Percentiles rank a stretch among this genome's conserved stretches.
Conservation (phyloP, 2,888 invertebrate species). For the Penaeus monodon region DNA sequence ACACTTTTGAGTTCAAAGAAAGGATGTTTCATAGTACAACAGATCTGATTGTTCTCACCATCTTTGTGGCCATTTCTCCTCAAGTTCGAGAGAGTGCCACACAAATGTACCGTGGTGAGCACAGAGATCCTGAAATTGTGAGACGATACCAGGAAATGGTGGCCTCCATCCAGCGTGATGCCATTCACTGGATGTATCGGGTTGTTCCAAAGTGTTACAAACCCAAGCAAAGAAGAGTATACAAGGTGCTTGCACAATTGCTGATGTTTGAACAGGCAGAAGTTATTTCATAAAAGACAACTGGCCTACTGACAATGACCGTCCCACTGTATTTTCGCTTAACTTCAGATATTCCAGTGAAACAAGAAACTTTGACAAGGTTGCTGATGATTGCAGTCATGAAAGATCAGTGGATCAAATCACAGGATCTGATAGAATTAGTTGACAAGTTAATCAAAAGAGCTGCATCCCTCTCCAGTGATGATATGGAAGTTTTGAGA, state of each 20-base stretch:
- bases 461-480: conserved; percentile 58
- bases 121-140: conserved; percentile 67
- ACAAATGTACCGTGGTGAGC: conserved; percentile 70
- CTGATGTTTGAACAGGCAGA: conserved; percentile 65
- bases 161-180: conserved; percentile 82
- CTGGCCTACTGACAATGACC: conserved; percentile 93
- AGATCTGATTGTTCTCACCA: conserved; percentile 86
- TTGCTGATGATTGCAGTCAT: conserved; percentile 86
- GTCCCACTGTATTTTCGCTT: conserved; percentile 82
- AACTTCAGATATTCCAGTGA: conserved; percentile 88
- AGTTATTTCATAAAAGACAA: conserved; percentile 72
- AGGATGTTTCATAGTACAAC: conserved; percentile 85
- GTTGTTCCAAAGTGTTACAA: conserved; percentile 82
- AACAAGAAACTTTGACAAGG: conserved; percentile 85
- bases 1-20: conserved; percentile 80
- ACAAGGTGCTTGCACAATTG: conserved; percentile 78
- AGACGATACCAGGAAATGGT: conserved; percentile 72
- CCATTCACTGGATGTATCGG: conserved; percentile 89
- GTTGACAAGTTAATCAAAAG: conserved; percentile 77
- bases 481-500: conserved; percentile 67
- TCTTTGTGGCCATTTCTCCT: conserved; percentile 85
- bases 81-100: conserved; percentile 79
- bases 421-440: conserved; percentile 61
- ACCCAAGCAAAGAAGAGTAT: conserved; percentile 80
- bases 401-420: conserved; percentile 67